Evolutionary conservation across 2,888 invertebrate genomes (phyloP), one percentile per base, ranked within the genome.

Genomic region (Ichneumon xanthorius): DNA sequence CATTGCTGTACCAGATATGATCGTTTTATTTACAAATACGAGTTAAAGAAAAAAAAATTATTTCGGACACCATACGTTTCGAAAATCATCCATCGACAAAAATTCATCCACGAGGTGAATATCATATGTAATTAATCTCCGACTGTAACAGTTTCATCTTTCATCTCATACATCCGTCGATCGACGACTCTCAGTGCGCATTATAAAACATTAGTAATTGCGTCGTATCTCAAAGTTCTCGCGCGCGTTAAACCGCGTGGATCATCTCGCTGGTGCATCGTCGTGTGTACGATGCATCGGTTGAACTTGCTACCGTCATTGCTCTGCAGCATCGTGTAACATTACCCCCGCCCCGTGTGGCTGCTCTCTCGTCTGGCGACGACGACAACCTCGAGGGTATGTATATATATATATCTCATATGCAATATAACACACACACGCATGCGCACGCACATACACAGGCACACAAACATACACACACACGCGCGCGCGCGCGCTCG

Each of bases 281-380:
- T 78, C 80, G 81, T 79, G 82, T 79, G 79, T 53, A 37, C 73
- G 55, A 70, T 80, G 81, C 73, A 82, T 80, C 72, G 67, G 16
- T 30, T 6, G 45, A 50, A 19, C 50, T 22, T 40, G 63, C 71
- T 61, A 53, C 72, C 65, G 55, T 78, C 77, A 77, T 82, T 63
- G 50, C 70, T 75, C 75, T 37, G 70, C 84, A 58, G 89, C 90
- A 89, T 89, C 90, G 90, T 90, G 91, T 91, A 90, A 89, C 91
- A 78, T 77, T 82, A 87, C 79, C 84, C 63, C 40, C 50, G 33
- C 26, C 58, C 26, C 55, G 19, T 33, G 50, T 45, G 33, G 14
- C 48, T 26, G 68, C 71, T 71, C 80, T 76, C 81, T 72, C 73
- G 76, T 37, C 73, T 65, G 40, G 77, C 78, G 77, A 70, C 65